Evolutionary conservation across 1,140 invertebrate species (phyloP), one percentile per base, ranked within the genome.

Genomic region (Mercenaria mercenaria): DNA sequence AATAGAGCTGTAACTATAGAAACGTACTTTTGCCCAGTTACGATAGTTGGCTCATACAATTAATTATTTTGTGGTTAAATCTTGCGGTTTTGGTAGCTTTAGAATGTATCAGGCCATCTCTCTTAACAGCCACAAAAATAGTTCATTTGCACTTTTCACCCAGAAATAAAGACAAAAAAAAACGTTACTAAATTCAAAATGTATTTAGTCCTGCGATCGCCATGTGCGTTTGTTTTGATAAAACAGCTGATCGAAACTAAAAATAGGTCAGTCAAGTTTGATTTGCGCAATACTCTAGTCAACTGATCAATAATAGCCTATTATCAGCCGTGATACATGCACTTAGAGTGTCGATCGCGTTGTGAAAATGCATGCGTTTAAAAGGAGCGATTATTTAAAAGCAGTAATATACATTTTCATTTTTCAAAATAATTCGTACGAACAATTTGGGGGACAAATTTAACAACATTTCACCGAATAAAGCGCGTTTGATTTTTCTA

Each of bases 241-340:
- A 52, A 79, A 79, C 76, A 79, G 76, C 76, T 79, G 76, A 79
- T 79, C 50, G 47, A 52, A 50, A 79, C 47, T 6, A 34, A 79
- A 79, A 18, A 26, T 79, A 79, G 76, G 76, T 37, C 76, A 79
- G 32, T 23, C 29, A 52, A 52, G 43, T 56, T 43, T 32, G n/a
- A 59, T 52, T 79, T 79, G 76, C 76, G 76, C 76, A 79, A 79
- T 79, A 79, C 29, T 11, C 29, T 79, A 37, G 47, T 56, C 50
- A 52, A 56, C 50, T 50, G 47, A 79, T 79, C 76, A 29, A 79
- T 79, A n/a, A 59, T 56, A 29, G 41, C 26, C 47, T n/a, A 79
- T 52, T 79, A 79, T 76, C 72, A n/a, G 39, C 41, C 41, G 72
- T 41, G 59, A 23, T 64, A 47, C 59, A n/a, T 29, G 59, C 59